A percentile compares a stretch with the other conserved stretches of the same genome.
These are phyloP conservation scores for Aporophyla nigra DNA, from an alignment of 2,888 invertebrate species.

Conservation along the genomic window DNA sequence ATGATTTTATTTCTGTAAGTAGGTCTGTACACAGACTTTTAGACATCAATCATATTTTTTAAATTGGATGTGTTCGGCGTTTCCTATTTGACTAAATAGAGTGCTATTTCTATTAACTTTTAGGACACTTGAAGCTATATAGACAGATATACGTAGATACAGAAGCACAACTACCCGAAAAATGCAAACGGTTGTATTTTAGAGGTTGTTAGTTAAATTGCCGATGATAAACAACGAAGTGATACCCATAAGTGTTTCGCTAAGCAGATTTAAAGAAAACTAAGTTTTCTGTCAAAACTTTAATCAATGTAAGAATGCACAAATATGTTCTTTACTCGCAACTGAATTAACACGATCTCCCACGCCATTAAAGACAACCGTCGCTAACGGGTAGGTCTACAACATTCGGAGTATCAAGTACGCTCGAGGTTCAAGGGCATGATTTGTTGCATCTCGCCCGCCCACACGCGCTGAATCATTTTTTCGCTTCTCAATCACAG, in stretches of 20 bases:
- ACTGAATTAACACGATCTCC: constrained; percentile 68
- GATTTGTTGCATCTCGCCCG: constrained; percentile 84
- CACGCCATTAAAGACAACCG: constrained; percentile 72
- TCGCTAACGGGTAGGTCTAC: constrained; percentile 68
- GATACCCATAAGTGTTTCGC: neutral
- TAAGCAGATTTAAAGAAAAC: neutral
- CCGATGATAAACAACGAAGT: neutral
- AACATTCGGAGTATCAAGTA: constrained; percentile 65
- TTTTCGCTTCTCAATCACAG: constrained; percentile 79
- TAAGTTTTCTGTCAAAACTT: constrained; percentile 3
- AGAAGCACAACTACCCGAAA: neutral
- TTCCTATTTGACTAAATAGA: no score
- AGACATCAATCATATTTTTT: no score
- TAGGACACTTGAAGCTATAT: neutral
- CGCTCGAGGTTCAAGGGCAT: constrained; percentile 83
- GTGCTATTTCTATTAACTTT: neutral
- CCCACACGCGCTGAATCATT: constrained; percentile 85
- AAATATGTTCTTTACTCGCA: constrained; percentile 10
- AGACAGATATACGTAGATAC: neutral
- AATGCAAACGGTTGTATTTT: neutral
- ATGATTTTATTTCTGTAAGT: no score
- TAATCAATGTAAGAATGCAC: constrained; percentile 4
- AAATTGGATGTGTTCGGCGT: no score
- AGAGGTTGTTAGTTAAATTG: neutral
- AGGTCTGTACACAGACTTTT: no score